Evolutionary conservation across 2,113 vertebrate genomes (phyloP), one percentile per base, ranked within the genome.

Genomic region (Barbus barbus): DNA sequence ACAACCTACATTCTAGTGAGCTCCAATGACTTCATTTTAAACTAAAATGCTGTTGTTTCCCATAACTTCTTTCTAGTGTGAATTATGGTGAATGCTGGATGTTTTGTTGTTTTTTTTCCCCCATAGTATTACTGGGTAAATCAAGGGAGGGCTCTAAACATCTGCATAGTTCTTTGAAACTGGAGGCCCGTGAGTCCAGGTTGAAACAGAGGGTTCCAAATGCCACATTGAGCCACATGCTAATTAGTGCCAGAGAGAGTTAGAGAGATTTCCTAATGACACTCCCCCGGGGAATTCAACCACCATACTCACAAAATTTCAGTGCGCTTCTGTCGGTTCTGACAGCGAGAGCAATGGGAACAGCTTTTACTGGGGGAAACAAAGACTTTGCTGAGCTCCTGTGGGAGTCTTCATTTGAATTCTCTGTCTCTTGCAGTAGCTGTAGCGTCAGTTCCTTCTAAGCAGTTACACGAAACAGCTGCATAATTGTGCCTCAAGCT

Each of bases 321-420:
- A 79, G 83, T 75, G 75, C 72, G 69, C 73, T 82, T 88, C 73
- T 85, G 86, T 86, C 74, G 67, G 78, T n/a, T 80, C 79, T 88
- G 83, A 86, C 85, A 85, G 85, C 67, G 63, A 77, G 80, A 84
- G 85, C 83, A 85, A 82, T 81, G 87, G 85, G 80, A 88, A 79
- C 85, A 82, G 85, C 75, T 79, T 87, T 87, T 87, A 87, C 83
- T 83, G 85, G 38, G 65, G 79, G 85, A 86, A 88, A 86, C 85
- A 84, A 88, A 86, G 87, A 46, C 83, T 86, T 85, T 79, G 63
- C 76, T 76, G 69, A 79, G 69, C 83, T 86, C 85, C 85, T 85
- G 76, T 83, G 85, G 87, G 87, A 86, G 78, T 80, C 83, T 86
- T 88, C 79, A 86, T 88, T 88, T 84, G 69, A 86, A 80, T 86